Conservation (phyloP, 2,888 invertebrate species). For the Erpobdella octoculata region DNA sequence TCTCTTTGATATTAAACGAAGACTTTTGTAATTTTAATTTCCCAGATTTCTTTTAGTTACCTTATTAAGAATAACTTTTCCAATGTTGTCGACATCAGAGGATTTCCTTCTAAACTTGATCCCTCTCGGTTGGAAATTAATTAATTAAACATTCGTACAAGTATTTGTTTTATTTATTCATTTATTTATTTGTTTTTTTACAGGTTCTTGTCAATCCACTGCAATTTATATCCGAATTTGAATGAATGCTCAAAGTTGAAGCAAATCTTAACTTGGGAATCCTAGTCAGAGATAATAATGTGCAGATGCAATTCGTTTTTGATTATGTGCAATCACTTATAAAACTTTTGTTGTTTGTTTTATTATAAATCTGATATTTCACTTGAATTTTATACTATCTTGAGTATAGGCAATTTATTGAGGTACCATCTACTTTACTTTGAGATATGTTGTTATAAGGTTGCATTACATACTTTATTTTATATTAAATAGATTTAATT, state of each 20-base stretch:
- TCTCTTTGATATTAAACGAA: neutral
- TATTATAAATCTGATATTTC: too few species aligned
- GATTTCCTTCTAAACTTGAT: slow-evolving; percentile 27
- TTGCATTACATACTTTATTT: too few species aligned
- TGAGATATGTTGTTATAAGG: too few species aligned
- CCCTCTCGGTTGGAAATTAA: slow-evolving; percentile 29
- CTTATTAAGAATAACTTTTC: neutral
- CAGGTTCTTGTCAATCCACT: neutral
- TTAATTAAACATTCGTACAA: neutral
- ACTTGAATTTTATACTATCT: too few species aligned
- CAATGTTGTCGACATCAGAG: slow-evolving; percentile 23
- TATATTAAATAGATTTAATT: too few species aligned
- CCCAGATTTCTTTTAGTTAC: slow-evolving; percentile 32
- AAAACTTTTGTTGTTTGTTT: too few species aligned
- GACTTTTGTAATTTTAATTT: neutral
- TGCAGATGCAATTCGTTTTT: too few species aligned
- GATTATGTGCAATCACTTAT: too few species aligned
- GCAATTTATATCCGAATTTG: neutral
- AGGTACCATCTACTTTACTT: too few species aligned
- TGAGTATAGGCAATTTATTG: too few species aligned
- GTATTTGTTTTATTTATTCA: neutral
- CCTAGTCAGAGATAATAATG: too few species aligned
- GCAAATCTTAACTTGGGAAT: too few species aligned
- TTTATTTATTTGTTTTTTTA: neutral
- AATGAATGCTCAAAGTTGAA: neutral